Base-by-base conservation (phyloP, 2,113 vertebrate genomes). In the Poecilia latipinna region DNA sequence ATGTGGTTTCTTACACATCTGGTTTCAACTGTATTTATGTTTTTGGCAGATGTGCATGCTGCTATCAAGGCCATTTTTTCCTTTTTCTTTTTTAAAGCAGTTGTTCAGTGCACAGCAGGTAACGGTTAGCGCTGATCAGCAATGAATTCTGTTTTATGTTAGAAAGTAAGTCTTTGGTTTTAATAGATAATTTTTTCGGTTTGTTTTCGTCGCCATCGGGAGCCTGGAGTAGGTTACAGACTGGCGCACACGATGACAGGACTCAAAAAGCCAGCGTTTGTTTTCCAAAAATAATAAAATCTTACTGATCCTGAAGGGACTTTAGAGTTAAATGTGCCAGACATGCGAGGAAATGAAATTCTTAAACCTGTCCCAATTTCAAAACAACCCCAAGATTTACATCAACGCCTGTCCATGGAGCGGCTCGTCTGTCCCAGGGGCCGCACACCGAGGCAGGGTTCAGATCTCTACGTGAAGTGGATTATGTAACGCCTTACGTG, bases 401-500 rank as follows among this genome's bases (percentile, higher is more conserved):
- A n/a, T 54, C 48, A 1, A 48, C 13, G 15, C 13, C 44, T 71
- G 39, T 66, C 33, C 12, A 39, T 29, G 29, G 42, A 24, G 57
- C 32, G 4, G 8, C 42, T 72, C 29, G 19, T 69, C 26, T 22
- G 6, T 33, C 65, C 26, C 44, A 24, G 31, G 61, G 12, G 8
- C 8, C 24, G 60, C 61, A 48, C 28, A 44, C 68, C 37, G 31
- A 48, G 48, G 13, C 2, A 10, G 68, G 44, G 70, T 44, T 68
- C 62, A 62, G 66, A 57, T 13, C 61, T 48, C 3, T 22, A 6
- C 4, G 11, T 48, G 68, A 35, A 42, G 77, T 66, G 13, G 62
- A 17, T 51, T 61, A 51, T 22, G 17, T 3, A 17, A 12, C 1
- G 3, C 26, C 70, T 74, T 61, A 79, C 79, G 82, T 83, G 80